Evolutionary conservation across 2,113 vertebrate genomes (phyloP), one percentile per base, ranked within the genome.

Genomic region (Steatornis caripensis): DNA sequence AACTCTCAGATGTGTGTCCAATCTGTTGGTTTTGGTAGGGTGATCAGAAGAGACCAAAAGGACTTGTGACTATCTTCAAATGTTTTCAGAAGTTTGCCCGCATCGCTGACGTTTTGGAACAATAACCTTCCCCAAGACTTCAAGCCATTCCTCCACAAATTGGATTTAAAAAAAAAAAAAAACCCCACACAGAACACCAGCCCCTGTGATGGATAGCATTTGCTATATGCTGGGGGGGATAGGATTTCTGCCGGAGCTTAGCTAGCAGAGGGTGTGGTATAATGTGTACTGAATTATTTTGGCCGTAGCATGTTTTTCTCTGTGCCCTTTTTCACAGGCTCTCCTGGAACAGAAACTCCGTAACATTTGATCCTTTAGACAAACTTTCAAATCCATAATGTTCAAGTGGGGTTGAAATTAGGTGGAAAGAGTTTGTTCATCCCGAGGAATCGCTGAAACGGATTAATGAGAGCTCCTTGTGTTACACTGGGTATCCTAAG

Each of bases 11-110:
- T 92, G 57, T 94, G 92, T 43, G 57, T 95, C 94, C 96, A 94
- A 82, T 79, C 90, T 69, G 65, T 79, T 93, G 92, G 80, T 48
- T 95, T 95, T 84, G 89, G 69, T 69, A 82, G 86, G 70, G 80
- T 93, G 96, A 97, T 95, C 94, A 95, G 90, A 97, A 96, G 74
- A 80, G 69, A 84, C 89, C 89, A 36, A 86, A 94, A 96, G 57
- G 83, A 89, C 49, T 96, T 82, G 77, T 97, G 96, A 96, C 92
- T 84, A 39, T 89, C 90, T 90, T 75, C 87, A 96, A 93, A 89
- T 45, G 74, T 29, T 75, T 82, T 93, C 39, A 87, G 84, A 76
- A 57, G 74, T 79, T 69, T 60, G 48, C 61, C 58, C 7, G 10
- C 54, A 75, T 78, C 26, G 0, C 77, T 69, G 16, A 58, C 65